phyloP scores from a whole-genome alignment of 2,888 invertebrate genomes.

The Amblyjoppa fuscipennis region DNA sequence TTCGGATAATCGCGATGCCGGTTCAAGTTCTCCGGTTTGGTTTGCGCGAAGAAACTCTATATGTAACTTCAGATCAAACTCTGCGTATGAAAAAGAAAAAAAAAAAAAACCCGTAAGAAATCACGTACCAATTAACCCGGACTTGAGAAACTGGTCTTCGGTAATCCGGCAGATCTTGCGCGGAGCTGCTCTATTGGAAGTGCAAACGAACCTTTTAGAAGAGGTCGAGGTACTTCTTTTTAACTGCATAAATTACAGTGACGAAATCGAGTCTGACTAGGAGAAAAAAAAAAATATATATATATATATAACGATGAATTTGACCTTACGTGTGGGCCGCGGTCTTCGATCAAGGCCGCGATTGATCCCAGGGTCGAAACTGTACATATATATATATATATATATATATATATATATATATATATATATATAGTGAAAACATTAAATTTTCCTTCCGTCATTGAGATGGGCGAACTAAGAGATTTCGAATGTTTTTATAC shows the following conservation, averaged over 20 bases:
- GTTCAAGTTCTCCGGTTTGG: slow-evolving; percentile 12
- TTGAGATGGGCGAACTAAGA: not conserved
- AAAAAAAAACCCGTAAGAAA: slow-evolving; percentile 12
- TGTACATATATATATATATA: no score
- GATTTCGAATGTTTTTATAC: not conserved
- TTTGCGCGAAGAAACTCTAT: slow-evolving; percentile 3
- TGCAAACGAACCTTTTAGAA: slow-evolving; percentile 45
- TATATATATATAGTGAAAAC: not conserved
- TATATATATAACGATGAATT: not conserved
- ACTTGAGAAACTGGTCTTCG: slow-evolving; percentile 54
- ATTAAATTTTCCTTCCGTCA: not conserved
- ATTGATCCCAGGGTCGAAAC: slow-evolving; percentile 19
- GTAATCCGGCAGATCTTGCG: slow-evolving; percentile 16
- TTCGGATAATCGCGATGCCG: slow-evolving; percentile 34
- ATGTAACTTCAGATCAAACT: not conserved
- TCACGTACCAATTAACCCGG: slow-evolving; percentile 52
- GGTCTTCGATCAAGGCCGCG: slow-evolving; percentile 10
- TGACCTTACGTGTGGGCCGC: not conserved
- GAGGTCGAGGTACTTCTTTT: slow-evolving; percentile 21
- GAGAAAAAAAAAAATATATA: not conserved
- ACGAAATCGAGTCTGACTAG: slow-evolving; percentile 8
- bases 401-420: not conserved
- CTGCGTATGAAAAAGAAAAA: not conserved
- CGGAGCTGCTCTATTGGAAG: slow-evolving; percentile 10
- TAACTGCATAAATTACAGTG: not conserved